Conservation (phyloP, 2,797 vertebrate genomes). For the Spinus olivaceus region DNA sequence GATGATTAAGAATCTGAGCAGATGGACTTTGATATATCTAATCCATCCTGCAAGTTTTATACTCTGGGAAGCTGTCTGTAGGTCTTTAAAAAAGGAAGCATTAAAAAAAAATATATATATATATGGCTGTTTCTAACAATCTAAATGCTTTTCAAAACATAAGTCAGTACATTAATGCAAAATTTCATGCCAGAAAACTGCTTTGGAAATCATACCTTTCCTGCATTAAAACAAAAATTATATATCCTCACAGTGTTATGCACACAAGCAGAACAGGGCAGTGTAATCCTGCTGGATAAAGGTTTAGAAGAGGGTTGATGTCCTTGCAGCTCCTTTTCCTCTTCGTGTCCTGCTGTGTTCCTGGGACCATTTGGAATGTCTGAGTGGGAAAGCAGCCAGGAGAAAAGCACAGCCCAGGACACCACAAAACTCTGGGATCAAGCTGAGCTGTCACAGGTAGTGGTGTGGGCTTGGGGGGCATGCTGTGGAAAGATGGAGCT, state of each 20-base stretch:
- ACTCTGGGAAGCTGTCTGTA: neutral
- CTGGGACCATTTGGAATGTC: neutral
- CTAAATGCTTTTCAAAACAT: neutral
- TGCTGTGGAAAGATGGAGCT: rapidly evolving
- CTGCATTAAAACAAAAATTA: neutral
- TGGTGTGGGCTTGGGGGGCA: rapidly evolving
- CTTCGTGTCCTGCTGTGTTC: neutral
- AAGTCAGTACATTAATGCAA: neutral
- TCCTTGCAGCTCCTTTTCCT: neutral
- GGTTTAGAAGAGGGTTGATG: neutral
- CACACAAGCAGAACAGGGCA: neutral
- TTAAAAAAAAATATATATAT: neutral
- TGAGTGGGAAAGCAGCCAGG: neutral
- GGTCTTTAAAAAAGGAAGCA: neutral
- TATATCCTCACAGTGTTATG: too few species aligned
- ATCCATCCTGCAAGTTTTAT: neutral
- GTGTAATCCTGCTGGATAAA: neutral
- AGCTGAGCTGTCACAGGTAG: neutral
- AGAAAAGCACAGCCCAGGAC: neutral
- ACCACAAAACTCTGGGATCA: rapidly evolving
- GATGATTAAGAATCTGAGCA: neutral
- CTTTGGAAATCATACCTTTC: neutral
- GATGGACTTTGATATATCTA: neutral
- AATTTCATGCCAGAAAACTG: neutral
- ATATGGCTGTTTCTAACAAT: neutral